Evolutionary conservation across 2,113 vertebrate genomes (phyloP), one percentile per base, ranked within the genome.

Genomic region (Circaetus gallicus): DNA sequence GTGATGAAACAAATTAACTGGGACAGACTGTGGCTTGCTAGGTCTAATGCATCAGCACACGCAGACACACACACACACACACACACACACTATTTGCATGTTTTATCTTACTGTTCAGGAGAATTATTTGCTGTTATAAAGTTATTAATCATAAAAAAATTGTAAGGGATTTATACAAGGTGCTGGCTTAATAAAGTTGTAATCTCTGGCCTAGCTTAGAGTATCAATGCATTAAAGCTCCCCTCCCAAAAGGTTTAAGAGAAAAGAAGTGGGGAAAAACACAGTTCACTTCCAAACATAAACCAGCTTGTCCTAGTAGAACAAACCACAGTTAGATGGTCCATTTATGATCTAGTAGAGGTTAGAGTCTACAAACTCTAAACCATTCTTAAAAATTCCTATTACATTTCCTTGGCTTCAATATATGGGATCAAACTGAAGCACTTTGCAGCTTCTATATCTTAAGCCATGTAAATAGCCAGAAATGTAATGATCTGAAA

Each of bases 1-100:
- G 97, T 97, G 96, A 99, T 96, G 96, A 97, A 98, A 98, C 94
- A 97, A 96, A 99, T 98, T 98, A 98, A 98, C 97, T 96, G 96
- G 97, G 97, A 96, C 95, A 97, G 96, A 97, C 95, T 91, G 91
- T 90, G 94, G 74, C 96, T 90, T 96, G 97, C 97, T 97, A 90
- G 97, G 93, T 96, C 97, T 97, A 96, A 96, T 96, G 97, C 96
- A 96, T 97, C 98, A 97, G 96, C 97, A 97, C 84, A 89, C 0
- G 2, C 76, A 74, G 14, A 45, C 45, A 77, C 47, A 34, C 29
- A 32, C 55, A 55, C 76, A 45, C 43, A 34, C 38, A 28, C 55
- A 55, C 77, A 52, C 84, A 42, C 20, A 24, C 59, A 42, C 82
- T 16, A 71, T 74, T 59, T 65, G 59, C 55, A 53, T 80, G 85